Conservation (phyloP, 2,113 vertebrate genomes). For the Myrmecophaga tridactyla region DNA sequence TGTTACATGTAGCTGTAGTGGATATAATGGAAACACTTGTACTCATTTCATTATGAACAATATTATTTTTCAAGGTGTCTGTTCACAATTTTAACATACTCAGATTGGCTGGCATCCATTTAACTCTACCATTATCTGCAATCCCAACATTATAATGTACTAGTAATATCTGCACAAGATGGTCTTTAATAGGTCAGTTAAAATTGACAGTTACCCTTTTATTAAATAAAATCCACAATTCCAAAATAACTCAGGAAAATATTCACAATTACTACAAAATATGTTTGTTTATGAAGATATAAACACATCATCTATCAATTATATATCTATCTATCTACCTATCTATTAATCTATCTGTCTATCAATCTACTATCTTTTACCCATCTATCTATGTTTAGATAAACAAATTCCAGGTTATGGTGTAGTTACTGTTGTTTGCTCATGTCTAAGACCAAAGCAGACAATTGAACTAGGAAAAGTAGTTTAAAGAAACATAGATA, state of each 20-base stretch:
- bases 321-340: not conserved
- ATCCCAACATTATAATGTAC: not conserved
- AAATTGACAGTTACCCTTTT: not conserved
- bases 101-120: not conserved
- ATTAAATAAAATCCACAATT: not conserved
- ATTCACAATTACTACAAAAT: not conserved
- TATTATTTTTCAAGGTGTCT: not conserved
- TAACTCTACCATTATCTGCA: not conserved
- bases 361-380: not conserved
- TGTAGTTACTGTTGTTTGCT: not conserved
- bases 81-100: not conserved
- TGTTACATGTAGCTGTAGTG: not conserved
- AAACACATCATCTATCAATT: too few species aligned
- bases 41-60: slow-evolving; percentile 37
- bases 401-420: not conserved
- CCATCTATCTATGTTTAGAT: too few species aligned
- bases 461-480: not conserved
- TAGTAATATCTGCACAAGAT: not conserved
- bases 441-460: not conserved
- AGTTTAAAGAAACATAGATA: not conserved
- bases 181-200: not conserved
- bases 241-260: not conserved
- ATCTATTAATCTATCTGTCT: not conserved
- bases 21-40: not conserved
- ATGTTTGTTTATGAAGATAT: not conserved